These are phyloP conservation scores for Callipepla californica DNA, from an alignment of 2,113 vertebrate genomes.

Conservation along the genomic window DNA sequence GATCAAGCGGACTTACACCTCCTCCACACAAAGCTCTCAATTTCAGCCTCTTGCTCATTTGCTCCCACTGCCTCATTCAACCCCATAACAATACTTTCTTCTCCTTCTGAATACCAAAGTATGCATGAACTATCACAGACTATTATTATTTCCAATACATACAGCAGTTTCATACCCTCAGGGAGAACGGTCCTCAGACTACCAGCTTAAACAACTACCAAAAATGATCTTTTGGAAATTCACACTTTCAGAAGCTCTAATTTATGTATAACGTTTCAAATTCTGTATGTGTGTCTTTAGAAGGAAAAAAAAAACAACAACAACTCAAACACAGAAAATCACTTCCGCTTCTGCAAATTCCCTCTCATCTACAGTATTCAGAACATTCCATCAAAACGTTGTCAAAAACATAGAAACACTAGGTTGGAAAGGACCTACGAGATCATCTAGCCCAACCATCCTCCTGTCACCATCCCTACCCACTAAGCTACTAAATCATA, in stretches of 20 bases:
- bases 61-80: neutral
- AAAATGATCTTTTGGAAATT: neutral
- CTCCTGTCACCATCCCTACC: too few relatives aligned
- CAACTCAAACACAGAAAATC: neutral
- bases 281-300: neutral
- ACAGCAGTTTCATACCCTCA: neutral
- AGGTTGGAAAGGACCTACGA: too few relatives aligned
- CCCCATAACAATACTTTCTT: neutral
- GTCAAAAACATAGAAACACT: neutral
- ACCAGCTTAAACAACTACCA: neutral
- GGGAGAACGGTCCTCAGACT: neutral
- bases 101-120: neutral
- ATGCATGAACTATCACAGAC: neutral
- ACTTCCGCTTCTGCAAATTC: constrained; percentile 15
- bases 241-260: constrained; percentile 1
- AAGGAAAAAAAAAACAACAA: neutral
- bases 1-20: neutral
- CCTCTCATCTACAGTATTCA: neutral
- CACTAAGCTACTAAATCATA: too few relatives aligned
- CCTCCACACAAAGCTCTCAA: neutral
- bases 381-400: neutral
- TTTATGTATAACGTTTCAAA: constrained; percentile 6
- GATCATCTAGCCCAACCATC: too few relatives aligned
- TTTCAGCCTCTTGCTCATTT: neutral
- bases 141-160: neutral